Evolutionary conservation across 2,888 invertebrate species (phyloP), one percentile per base, ranked within the genome.

Genomic region (Chymomyza fuscimana): DNA sequence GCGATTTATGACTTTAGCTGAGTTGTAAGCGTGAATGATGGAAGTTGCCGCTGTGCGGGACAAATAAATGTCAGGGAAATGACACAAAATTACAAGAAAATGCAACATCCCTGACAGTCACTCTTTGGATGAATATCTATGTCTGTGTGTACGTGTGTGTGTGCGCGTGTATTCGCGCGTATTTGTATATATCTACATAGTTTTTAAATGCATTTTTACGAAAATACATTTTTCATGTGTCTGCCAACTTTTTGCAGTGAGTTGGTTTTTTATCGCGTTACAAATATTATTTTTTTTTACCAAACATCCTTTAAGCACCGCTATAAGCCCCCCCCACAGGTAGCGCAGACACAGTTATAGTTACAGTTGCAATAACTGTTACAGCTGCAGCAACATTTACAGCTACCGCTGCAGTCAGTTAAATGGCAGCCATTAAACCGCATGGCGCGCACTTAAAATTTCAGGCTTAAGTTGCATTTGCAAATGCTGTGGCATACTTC

Each of bases 1-100:
- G 77, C 89, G 88, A 89, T 88, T 88, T 88, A 89, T 89, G 89
- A 87, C 89, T 89, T 83, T 80, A 76, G 82, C 78, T 70, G 69
- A 68, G 74, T 69, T 59, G 58, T 12, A 50, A 69, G 52, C 61
- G 70, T 86, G 89, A 86, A 72, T 87, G 86, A 87, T 87, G 86
- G 80, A 78, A n/a, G 36, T 6, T 54, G 63, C 12, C 52, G 29
- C 50, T 25, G n/a, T 52, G 40, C 25, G 36, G 40, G 32, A 60
- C 64, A 77, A 88, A 77, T 82, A 84, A 86, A 76, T 85, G 85
- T 78, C 79, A 85, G 81, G 86, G 74, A 87, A 81, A 82, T 75
- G 76, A 72, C 60, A 74, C 71, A 81, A 80, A 73, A 70, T 72
- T 72, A 67, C 59, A 72, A 67, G 79, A 65, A 78, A 76, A 75